Evolutionary conservation across 2,888 invertebrate genomes (phyloP).

Genomic region (Thyatira batis): DNA sequence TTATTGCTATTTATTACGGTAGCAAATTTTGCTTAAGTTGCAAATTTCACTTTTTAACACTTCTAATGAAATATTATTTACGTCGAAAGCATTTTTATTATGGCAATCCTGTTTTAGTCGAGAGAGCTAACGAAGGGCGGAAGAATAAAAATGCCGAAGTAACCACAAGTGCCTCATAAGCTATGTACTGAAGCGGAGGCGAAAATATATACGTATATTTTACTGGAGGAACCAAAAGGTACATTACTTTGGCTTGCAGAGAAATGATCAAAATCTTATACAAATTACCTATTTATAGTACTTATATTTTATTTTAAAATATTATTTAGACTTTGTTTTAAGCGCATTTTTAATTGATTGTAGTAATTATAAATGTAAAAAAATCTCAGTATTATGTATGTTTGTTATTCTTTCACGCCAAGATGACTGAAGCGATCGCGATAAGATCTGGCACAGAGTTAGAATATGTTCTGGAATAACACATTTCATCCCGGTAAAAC

Average conservation of each 20-base stretch:
- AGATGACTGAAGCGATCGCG: no score
- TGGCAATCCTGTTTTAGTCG: constrained; percentile 12
- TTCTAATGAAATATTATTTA: not conserved
- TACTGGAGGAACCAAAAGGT: no score
- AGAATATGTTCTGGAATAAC: no score
- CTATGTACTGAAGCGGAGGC: not conserved
- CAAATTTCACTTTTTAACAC: not conserved
- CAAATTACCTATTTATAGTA: no score
- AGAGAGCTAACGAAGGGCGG: constrained; percentile 17
- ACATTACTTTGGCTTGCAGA: not conserved
- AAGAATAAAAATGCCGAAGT: constrained; percentile 10
- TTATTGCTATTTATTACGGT: not conserved
- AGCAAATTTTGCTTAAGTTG: not conserved
- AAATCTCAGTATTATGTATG: no score
- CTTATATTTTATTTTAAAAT: no score
- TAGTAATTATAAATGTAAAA: no score
- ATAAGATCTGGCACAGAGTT: no score
- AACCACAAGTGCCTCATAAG: constrained; percentile 4
- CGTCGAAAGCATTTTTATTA: constrained; percentile 12
- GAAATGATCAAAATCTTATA: not conserved
- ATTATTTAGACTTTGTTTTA: no score
- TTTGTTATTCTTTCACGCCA: no score
- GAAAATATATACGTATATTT: not conserved
- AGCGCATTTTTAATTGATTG: no score
- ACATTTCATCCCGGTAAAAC: no score